Percentiles rank a stretch among this genome's conserved stretches.
These are phyloP conservation scores for Leptatherina wallacei DNA, from an alignment of 2,797 vertebrate genomes.

Conservation along the genomic window DNA sequence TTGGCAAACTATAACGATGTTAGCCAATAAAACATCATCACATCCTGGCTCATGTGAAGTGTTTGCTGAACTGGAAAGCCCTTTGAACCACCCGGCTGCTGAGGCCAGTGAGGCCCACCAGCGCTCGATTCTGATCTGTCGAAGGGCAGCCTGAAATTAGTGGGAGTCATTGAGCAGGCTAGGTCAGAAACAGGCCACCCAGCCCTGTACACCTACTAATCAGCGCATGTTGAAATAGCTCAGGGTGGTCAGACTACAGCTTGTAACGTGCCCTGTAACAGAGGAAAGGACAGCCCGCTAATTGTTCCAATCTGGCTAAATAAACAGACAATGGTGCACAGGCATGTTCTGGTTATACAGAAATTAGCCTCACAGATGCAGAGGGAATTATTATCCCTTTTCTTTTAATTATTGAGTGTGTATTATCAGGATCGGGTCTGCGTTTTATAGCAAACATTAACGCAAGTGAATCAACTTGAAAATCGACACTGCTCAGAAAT, in stretches of 20 bases:
- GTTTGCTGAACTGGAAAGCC: conserved; percentile 38
- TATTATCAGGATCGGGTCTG: too few species aligned
- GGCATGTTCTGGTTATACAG: not conserved
- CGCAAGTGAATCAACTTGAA: conserved; percentile 1
- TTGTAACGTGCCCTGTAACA: conserved; percentile 44
- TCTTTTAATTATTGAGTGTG: not conserved
- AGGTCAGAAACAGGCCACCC: conserved; percentile 62
- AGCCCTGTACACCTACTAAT: conserved; percentile 78
- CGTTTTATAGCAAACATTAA: not conserved
- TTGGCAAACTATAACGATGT: conserved; percentile 25
- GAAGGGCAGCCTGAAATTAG: conserved; percentile 73
- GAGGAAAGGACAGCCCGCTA: conserved; percentile 61
- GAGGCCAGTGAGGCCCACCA: conserved; percentile 58
- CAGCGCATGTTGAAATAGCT: conserved; percentile 74
- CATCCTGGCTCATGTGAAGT: conserved; percentile 34
- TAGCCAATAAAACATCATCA: conserved; percentile 33
- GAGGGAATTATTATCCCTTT: not conserved
- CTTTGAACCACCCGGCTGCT: conserved; percentile 35
- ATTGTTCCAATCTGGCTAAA: conserved; percentile 61
- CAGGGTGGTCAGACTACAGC: conserved; percentile 63
- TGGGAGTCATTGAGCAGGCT: conserved; percentile 57
- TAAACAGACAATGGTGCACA: conserved; percentile 39
- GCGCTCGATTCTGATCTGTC: conserved; percentile 53
- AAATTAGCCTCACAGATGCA: conserved; percentile 14
- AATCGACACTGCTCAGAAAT: conserved; percentile 6